Conservation (phyloP, 2,113 vertebrate genomes). For the Anarhynchus alexandrinus region DNA sequence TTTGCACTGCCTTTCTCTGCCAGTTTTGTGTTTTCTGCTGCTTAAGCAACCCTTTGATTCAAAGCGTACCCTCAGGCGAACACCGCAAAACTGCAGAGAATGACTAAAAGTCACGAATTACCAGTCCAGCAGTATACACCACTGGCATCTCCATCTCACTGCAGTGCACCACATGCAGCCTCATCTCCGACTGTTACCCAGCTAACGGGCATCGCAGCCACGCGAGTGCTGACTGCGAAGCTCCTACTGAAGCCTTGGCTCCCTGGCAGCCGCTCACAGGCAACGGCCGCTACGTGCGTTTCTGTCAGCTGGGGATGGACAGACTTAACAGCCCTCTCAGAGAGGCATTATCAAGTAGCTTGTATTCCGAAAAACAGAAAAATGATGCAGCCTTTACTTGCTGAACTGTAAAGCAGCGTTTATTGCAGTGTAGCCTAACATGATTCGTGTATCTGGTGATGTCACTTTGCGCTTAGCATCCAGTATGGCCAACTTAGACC, state of each 20-base stretch:
- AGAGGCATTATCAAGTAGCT: background rate
- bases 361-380: background rate
- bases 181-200: background rate
- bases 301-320: background rate
- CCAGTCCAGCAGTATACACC: background rate
- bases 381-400: background rate
- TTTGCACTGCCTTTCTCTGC: background rate
- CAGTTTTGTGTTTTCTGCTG: background rate
- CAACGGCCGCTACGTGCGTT: background rate
- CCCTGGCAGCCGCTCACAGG: background rate
- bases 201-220: fast-evolving
- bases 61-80: background rate
- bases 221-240: fast-evolving
- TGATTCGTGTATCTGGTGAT: background rate
- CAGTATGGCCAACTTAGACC: background rate
- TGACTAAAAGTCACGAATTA: background rate
- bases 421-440: background rate
- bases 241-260: background rate
- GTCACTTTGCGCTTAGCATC: background rate
- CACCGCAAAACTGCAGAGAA: background rate
- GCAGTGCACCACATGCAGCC: background rate
- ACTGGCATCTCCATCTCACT: background rate
- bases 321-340: background rate
- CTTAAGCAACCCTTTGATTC: background rate
- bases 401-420: background rate